Base-by-base conservation (phyloP, 2,888 invertebrate genomes). In the Parasteatoda lunata region DNA sequence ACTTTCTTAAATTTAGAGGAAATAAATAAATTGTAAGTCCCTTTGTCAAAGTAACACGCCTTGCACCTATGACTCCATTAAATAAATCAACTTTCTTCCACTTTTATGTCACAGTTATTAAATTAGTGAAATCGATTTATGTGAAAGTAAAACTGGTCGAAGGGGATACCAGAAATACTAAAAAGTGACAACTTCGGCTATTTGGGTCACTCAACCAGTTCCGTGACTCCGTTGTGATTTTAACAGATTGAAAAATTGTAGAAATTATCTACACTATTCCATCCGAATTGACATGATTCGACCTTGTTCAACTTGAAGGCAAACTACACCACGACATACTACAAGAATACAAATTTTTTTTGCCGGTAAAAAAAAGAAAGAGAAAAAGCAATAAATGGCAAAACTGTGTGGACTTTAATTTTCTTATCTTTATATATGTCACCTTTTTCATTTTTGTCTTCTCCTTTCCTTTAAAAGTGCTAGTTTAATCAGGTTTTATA, bases 141-240 rank as follows among this genome's bases (percentile, higher is more conserved):
- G 30, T 30, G 30, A 30, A 30, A 30, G 30, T 30, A 30, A 30
- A 30, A 30, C 30, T 30, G 30, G 30, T 30, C 30, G 30, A 30
- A 30, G 30, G 30, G 30, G 30, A 30, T 1, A 30, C 30, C 30
- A 59, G 9, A 7, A 59, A 68, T 48, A 76, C 68, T 66, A 75
- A 52, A 80, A 73, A 86, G 76, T 71, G 80, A 71, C 54, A 65
- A 69, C 64, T 49, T 48, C 30, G 7, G 9, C 75, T 59, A 86
- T 80, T 78, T 86, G 77, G 85, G 85, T 86, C 85, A 81, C 80
- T 76, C 49, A 77, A 86, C 85, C 77, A 15, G 85, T 86, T 86
- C 54, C 77, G 70, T 80, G 80, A 86, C 80, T 75, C 48, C 71
- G 48, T 30, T 47, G 45, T 52, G 64, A 83, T 77, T 54, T 77